Evolutionary conservation across 1,140 invertebrate species (phyloP), one percentile per base, ranked within the genome.

Genomic region (Drosophila hydei): DNA sequence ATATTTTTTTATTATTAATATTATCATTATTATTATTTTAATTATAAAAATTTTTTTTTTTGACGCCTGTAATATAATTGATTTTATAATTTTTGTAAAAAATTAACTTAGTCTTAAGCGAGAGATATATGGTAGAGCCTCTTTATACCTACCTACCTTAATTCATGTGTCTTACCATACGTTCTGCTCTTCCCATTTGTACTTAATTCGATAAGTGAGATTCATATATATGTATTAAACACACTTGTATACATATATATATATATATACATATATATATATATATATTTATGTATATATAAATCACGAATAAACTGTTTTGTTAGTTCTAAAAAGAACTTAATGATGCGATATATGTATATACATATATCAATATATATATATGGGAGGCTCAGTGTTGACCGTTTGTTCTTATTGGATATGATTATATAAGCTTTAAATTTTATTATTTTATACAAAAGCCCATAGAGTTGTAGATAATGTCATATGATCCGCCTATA

Each of bases 241-340:
- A n/a, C n/a, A n/a, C n/a, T n/a, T n/a, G 30, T 33, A 9, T 33
- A 33, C 11, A 33, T 33, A 33, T 2, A 33, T 33, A 6, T 1
- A 8, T 1, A n/a, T n/a, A n/a, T n/a, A n/a, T n/a, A n/a, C n/a
- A n/a, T n/a, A n/a, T n/a, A 68, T 23, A 43, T 62, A 14, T 36
- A 36, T 27, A 7, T 27, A 27, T 6, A 6, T 6, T 4, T 33
- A 33, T 33, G 12, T 12, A 51, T 14, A 56, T 50, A 23, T 60
- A 50, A 55, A 55, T 54, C 54, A 48, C 47, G 25, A 80, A 69
- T 81, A 79, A 79, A 72, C 50, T 80, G 77, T 77, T 81, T 80
- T 80, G 68, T 77, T 80, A 80, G 73, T 16, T 59, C 19, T 33
- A 38, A 52, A 54, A 19, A 16, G 14, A 42, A 42, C 38, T 7